phyloP scores from a whole-genome alignment of 2,797 vertebrate genomes.

The Pantherophis alleghaniensis region DNA sequence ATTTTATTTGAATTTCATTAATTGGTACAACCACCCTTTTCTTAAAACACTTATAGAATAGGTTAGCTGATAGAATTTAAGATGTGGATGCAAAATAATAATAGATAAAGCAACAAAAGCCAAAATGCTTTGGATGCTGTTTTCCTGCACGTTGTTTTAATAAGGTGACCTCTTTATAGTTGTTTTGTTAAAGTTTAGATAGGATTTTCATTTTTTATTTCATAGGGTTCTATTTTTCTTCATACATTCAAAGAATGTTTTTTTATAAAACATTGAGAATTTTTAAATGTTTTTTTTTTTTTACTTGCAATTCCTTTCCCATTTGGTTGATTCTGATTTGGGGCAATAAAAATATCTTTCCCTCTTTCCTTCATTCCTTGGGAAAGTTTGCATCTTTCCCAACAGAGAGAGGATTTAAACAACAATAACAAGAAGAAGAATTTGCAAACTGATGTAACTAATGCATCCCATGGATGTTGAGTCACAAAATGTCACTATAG shows the following conservation, averaged over 20 bases:
- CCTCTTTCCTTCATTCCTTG: neutral
- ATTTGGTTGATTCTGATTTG: neutral
- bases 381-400: neutral
- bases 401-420: neutral
- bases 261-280: neutral
- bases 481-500: neutral
- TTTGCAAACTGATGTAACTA: neutral
- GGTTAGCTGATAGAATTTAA: neutral
- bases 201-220: neutral
- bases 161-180: neutral
- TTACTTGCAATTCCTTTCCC: neutral
- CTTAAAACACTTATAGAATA: neutral
- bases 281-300: neutral
- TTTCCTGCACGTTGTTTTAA: neutral
- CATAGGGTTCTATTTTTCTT: neutral
- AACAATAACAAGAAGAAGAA: neutral
- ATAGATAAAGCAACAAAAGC: neutral
- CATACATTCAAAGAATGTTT: neutral
- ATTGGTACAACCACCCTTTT: neutral
- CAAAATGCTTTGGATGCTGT: neutral
- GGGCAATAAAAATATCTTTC: neutral
- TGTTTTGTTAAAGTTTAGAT: neutral
- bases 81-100: neutral
- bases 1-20: neutral
- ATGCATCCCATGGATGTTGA: neutral